These are phyloP conservation scores for Keiferia lycopersicella DNA, from an alignment of 2,888 invertebrate genomes.

Conservation along the genomic window DNA sequence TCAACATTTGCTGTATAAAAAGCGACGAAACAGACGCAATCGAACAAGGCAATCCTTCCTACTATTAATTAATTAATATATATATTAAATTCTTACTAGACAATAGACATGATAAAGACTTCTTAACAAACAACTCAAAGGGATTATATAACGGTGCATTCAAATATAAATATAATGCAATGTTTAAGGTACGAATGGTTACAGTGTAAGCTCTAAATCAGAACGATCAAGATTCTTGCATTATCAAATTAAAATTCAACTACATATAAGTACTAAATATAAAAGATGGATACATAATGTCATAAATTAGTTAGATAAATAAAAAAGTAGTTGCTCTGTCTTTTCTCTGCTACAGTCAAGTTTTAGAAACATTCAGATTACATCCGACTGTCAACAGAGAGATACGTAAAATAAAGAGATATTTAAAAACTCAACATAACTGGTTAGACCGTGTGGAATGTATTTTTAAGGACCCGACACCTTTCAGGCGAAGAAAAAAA, in stretches of 20 bases:
- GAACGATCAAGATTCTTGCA: conserved; percentile 56
- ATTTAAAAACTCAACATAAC: conserved; percentile 63
- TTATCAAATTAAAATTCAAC: conserved; percentile 35
- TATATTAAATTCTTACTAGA: conserved; percentile 79
- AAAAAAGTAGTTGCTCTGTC: conserved; percentile 28
- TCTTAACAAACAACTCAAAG: conserved; percentile 79
- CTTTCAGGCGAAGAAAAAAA: conserved; percentile 74
- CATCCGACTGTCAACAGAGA: conserved; percentile 58
- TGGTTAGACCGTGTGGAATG: conserved; percentile 78
- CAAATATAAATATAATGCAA: conserved; percentile 72
- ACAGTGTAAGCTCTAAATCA: conserved; percentile 70
- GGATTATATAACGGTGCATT: conserved; percentile 77
- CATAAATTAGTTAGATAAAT: conserved; percentile 29
- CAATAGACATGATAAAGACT: conserved; percentile 79
- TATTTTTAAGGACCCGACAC: conserved; percentile 76
- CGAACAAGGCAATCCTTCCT: conserved; percentile 71
- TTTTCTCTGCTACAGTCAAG: conserved; percentile 50
- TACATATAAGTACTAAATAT: conserved; percentile 22
- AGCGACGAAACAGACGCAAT: conserved; percentile 70
- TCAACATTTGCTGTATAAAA: conserved; percentile 66
- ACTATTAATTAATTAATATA: conserved; percentile 70
- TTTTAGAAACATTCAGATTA: conserved; percentile 72
- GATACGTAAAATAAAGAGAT: conserved; percentile 46
- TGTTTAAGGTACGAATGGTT: conserved; percentile 70
- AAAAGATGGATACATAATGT: neutral